phyloP scores from a whole-genome alignment of 53 echinoderm and acorn worm species.

The Zoroaster sp. region DNA sequence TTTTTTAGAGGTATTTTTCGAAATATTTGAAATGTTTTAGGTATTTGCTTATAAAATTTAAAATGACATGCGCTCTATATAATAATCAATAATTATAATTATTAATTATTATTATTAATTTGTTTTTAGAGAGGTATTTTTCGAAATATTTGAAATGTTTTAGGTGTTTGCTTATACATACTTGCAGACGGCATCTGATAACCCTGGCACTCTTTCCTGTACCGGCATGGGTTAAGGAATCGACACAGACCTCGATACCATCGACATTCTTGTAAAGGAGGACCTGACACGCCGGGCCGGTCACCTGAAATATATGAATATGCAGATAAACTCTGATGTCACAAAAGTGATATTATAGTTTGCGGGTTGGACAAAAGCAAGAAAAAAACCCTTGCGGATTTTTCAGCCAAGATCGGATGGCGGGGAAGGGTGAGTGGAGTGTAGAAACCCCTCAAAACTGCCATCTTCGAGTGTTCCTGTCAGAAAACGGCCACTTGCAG shows the following conservation, averaged over 20 bases:
- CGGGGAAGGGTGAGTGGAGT: background rate
- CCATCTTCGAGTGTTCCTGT: background rate
- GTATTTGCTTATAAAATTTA: background rate
- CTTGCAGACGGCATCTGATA: conserved; percentile 32
- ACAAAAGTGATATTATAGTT: background rate
- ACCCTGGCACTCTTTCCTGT: background rate
- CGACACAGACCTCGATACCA: conserved; percentile 14
- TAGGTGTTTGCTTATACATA: background rate
- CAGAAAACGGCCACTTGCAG: background rate
- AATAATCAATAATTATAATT: background rate
- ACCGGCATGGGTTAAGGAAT: conserved; percentile 30
- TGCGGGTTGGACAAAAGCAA: background rate
- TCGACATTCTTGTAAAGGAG: background rate
- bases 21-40: background rate
- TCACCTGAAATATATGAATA: background rate
- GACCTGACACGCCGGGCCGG: background rate
- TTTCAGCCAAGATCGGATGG: background rate
- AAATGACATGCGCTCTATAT: background rate
- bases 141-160: background rate
- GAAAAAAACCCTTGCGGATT: background rate
- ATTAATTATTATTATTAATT: background rate
- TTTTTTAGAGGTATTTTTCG: too few relatives aligned
- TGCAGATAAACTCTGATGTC: background rate
- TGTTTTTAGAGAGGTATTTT: background rate
- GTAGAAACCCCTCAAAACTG: background rate